Evolutionary conservation across 2,113 vertebrate species (phyloP), one percentile per base, ranked within the genome.

Genomic region (Dinomys branickii): DNA sequence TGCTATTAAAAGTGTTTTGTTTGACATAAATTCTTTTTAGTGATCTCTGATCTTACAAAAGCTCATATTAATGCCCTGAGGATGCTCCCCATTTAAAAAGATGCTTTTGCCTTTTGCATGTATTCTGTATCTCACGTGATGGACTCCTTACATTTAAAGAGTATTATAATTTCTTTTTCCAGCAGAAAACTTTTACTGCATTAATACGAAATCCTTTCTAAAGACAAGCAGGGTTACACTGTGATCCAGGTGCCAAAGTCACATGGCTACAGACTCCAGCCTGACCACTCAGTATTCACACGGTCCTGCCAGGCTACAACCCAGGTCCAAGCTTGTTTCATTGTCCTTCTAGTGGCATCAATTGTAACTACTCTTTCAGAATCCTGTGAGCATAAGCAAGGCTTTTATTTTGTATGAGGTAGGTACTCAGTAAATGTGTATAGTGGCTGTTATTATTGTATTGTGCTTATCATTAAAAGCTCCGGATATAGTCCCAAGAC

Each of bases 1-100:
- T 75, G 8, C 69, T 96, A 94, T 85, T 22, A 19, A 95, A 93
- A 93, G 19, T 83, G 86, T 65, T 90, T 3, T 28, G 6, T 85
- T 92, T 82, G 50, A 94, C 44, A 83, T 82, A 82, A 78, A 44
- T 80, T 92, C 14, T 92, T 93, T 91, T 88, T 85, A 90, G 73
- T 88, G 67, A 90, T 80, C 30, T 84, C 47, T 91, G 61, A 84
- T 94, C 28, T 54, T 67, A 56, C 81, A 22, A 95, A 93, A 67
- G 56, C 14, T 88, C 94, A 52, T 65, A 69, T 89, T 91, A 78
- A 77, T 86, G 73, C 54, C 56, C 20, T 63, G 44, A 78, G 24
- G 61, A 80, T 47, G 44, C 6, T 93, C 28, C 35, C 92, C 12
- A 85, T 85, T 92, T 69, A 20, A 90, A 90, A 93, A 86, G 30